A percentile compares a stretch with the other conserved stretches of the same genome.
Conservation (phyloP, 2,797 vertebrate genomes). For the Melopsittacus undulatus region DNA sequence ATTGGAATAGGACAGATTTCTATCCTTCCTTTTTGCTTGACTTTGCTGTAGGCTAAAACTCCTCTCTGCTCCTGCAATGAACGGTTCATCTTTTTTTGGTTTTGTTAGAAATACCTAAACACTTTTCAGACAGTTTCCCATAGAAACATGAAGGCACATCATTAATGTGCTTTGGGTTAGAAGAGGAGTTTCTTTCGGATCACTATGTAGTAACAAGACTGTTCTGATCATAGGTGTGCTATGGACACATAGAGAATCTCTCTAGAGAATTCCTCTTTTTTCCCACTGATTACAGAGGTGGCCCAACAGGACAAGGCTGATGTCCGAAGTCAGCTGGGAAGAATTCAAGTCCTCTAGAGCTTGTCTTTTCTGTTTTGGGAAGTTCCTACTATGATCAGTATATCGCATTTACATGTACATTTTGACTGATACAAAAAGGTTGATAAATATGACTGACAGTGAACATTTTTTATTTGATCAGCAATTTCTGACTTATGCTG, state of each 20-base stretch:
- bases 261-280: background rate
- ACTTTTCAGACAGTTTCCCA: background rate
- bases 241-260: background rate
- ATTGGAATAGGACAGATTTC: background rate
- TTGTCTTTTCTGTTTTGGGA: background rate
- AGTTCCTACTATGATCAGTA: background rate
- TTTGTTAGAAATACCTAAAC: background rate
- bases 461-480: background rate
- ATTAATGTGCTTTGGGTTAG: background rate
- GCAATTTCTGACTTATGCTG: background rate
- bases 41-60: background rate
- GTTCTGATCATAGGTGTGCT: background rate
- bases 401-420: background rate
- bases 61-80: background rate
- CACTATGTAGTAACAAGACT: background rate
- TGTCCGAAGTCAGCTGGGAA: background rate
- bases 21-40: background rate
- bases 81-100: background rate
- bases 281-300: background rate
- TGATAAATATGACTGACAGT: background rate
- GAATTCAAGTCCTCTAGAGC: background rate
- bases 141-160: background rate
- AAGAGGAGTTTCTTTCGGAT: background rate
- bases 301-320: accelerated
- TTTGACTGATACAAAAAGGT: background rate